Percentiles rank a stretch among this genome's conserved stretches.
Conservation (phyloP, 1,140 invertebrate genomes). For the Stegodyphus dumicola region DNA sequence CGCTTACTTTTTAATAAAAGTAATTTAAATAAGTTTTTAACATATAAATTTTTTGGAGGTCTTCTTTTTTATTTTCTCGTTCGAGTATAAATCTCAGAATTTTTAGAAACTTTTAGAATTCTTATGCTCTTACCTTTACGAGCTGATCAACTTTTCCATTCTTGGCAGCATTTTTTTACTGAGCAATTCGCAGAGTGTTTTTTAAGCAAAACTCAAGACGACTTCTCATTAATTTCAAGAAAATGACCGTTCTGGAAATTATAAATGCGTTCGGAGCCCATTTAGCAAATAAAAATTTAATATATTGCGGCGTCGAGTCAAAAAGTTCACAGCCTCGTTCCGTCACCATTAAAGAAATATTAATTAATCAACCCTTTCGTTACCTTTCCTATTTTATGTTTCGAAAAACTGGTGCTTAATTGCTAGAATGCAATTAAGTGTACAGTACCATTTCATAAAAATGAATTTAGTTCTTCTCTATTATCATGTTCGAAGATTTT, state of each 20-base stretch:
- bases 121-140: too few relatives aligned
- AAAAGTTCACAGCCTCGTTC: not conserved
- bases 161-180: too few relatives aligned
- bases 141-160: too few relatives aligned
- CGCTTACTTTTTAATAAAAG: too few relatives aligned
- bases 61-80: too few relatives aligned
- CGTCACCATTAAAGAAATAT: not conserved
- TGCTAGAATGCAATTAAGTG: conserved; percentile 1
- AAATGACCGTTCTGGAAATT: conserved; percentile 7
- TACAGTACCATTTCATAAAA: not conserved
- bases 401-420: not conserved
- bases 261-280: not conserved
- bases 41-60: too few relatives aligned
- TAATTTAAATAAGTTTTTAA: too few relatives aligned
- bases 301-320: not conserved
- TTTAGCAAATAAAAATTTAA: conserved; percentile 8
- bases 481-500: not conserved
- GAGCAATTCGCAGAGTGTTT: too few relatives aligned
- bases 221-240: conserved; percentile 6
- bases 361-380: conserved; percentile 7
- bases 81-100: too few relatives aligned
- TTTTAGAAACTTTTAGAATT: too few relatives aligned
- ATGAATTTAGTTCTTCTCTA: not conserved
- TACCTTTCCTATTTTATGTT: not conserved
- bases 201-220: too few relatives aligned